Base-by-base conservation (phyloP, 2,888 invertebrate genomes). In the Idaea straminata region DNA sequence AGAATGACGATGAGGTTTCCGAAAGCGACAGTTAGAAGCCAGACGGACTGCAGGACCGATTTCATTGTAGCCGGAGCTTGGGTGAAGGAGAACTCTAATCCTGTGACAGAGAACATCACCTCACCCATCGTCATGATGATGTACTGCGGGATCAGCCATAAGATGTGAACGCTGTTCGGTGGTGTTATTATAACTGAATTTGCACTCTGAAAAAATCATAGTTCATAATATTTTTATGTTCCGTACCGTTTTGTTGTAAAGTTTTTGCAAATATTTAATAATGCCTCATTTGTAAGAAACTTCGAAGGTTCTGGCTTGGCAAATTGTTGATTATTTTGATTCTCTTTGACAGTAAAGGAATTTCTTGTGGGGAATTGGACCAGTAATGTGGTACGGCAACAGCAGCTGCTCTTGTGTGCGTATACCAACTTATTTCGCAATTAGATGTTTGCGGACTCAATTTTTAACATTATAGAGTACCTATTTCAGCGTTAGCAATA, bases 91-190 rank as follows among this genome's bases (percentile, higher is more conserved):
- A 99, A 99, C 83, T 98, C 97, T 34, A 99, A 92, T 0, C 99
- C 99, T 0, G 99, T 99, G 35, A 99, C 96, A 0, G 98, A 98
- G 86, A 99, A 98, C 96, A 99, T 96, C 59, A 99, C 96, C 88
- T 99, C 99, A 0, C 96, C 99, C 78, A 96, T 95, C 0, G 99
- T 98, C 78, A 99, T 96, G 15, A 99, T 93, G 62, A 99, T 89
- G 83, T 98, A 99, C 84, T 99, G 99, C 0, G 99, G 99, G 25
- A 99, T 82, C 78, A 98, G 95, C 96, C 96, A 97, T 5, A 97
- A 83, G 80, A 99, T 97, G 77, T 97, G 96, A 2, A 98, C 84
- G 0, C 94, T 94, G 83, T 97, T 97, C 0, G 96, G 94, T 3
- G 94, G 88, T 0, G 96, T 96, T 36, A 96, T 91, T 5, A 81